Conservation (phyloP, 2,113 vertebrate genomes). For the Tonatia bakeri region DNA sequence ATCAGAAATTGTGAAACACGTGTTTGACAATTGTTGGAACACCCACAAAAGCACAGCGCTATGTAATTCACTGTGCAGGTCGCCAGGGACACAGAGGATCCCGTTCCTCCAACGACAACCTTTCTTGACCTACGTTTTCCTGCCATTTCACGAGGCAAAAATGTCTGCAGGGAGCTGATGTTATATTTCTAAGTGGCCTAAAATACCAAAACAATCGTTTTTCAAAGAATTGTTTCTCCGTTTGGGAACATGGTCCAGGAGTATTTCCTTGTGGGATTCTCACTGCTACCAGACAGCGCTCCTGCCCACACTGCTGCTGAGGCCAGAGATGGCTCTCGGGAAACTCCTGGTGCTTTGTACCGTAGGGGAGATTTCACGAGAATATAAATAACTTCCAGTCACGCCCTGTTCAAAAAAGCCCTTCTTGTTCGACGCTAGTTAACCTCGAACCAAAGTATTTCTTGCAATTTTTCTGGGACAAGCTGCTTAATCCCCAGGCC, state of each 20-base stretch:
- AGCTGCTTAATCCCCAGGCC: not conserved
- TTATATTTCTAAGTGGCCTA: constrained; percentile 38
- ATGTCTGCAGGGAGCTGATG: not conserved
- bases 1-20: not conserved
- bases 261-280: not conserved
- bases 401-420: not conserved
- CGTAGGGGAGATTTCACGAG: not conserved
- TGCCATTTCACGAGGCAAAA: constrained; percentile 1
- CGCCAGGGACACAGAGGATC: not conserved
- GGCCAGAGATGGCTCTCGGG: not conserved
- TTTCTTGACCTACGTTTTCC: not conserved
- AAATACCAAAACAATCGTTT: constrained; percentile 28
- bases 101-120: not conserved
- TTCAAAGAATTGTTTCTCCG: constrained; percentile 22
- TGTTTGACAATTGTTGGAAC: not conserved
- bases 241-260: not conserved
- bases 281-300: not conserved
- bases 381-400: not conserved
- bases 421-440: not conserved
- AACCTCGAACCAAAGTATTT: not conserved
- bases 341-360: not conserved
- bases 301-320: not conserved
- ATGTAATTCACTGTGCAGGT: not conserved
- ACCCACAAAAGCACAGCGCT: not conserved
- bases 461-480: not conserved